Conservation (phyloP, 92 coral and sea anemone genomes). For the Porites evermanni region DNA sequence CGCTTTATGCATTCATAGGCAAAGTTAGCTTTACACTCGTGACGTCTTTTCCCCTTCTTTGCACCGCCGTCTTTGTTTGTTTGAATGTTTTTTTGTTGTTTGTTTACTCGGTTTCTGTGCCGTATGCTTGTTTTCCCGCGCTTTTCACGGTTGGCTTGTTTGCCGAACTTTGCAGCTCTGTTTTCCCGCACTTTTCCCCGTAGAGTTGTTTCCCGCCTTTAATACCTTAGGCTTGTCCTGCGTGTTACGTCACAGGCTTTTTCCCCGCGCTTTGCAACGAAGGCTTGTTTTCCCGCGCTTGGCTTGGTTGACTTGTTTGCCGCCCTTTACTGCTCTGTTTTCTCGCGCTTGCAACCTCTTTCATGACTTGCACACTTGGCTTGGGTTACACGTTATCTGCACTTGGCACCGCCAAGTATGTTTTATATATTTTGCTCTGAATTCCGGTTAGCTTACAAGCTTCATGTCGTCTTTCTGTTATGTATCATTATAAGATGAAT, state of each 20-base stretch:
- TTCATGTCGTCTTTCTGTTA: not conserved
- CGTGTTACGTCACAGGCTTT: not conserved
- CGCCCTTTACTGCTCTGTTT: not conserved
- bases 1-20: too few relatives aligned
- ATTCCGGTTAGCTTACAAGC: not conserved
- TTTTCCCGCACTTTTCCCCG: not conserved
- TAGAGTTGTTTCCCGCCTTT: not conserved
- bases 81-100: too few relatives aligned
- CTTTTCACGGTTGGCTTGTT: not conserved
- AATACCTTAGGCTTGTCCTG: not conserved
- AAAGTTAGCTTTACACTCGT: not conserved
- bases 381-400: not conserved
- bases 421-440: not conserved
- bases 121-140: not conserved
- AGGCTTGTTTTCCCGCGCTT: slow-evolving; percentile 1
- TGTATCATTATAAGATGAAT: not conserved
- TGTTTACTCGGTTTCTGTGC: too few relatives aligned
- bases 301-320: not conserved
- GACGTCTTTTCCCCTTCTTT: not conserved
- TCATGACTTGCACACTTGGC: not conserved
- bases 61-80: not conserved
- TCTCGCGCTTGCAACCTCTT: not conserved
- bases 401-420: too few relatives aligned
- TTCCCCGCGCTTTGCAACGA: not conserved
- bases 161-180: too few relatives aligned